phyloP scores from a whole-genome alignment of 2,113 vertebrate species.

The Gallinago undulata region DNA sequence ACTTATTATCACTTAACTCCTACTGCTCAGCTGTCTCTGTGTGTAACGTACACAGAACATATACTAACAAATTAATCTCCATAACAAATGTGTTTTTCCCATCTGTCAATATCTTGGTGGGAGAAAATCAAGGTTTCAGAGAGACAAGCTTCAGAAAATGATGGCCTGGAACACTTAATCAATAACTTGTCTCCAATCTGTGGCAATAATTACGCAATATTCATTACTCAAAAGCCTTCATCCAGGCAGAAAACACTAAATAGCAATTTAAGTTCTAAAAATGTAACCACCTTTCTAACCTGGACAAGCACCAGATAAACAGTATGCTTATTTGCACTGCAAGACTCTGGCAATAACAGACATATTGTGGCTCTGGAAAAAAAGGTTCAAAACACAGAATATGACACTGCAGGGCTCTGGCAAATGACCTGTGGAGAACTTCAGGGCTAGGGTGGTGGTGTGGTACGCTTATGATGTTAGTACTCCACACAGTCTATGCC shows the following conservation, averaged over 20 bases:
- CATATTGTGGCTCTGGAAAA: not conserved
- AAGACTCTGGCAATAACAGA: not conserved
- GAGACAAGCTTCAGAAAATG: not conserved
- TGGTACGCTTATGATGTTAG: not conserved
- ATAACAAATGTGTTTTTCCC: not conserved
- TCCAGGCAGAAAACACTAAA: not conserved
- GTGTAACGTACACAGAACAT: not conserved
- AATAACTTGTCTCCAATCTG: not conserved
- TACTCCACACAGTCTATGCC: not conserved
- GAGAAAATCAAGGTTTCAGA: not conserved
- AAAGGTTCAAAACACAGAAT: not conserved
- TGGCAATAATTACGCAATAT: not conserved
- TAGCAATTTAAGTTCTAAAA: not conserved
- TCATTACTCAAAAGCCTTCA: not conserved
- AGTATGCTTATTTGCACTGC: not conserved
- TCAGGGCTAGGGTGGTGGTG: not conserved
- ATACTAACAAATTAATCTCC: not conserved
- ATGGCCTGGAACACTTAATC: not conserved
- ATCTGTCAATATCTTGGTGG: not conserved
- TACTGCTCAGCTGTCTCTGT: constrained; percentile 20
- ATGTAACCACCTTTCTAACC: not conserved
- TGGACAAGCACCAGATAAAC: not conserved
- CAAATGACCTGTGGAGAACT: not conserved
- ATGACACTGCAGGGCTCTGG: not conserved
- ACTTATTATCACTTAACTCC: not conserved